Evolutionary conservation across 2,113 vertebrate species (phyloP), one percentile per base, ranked within the genome.

Genomic region (Engraulis encrasicolus): DNA sequence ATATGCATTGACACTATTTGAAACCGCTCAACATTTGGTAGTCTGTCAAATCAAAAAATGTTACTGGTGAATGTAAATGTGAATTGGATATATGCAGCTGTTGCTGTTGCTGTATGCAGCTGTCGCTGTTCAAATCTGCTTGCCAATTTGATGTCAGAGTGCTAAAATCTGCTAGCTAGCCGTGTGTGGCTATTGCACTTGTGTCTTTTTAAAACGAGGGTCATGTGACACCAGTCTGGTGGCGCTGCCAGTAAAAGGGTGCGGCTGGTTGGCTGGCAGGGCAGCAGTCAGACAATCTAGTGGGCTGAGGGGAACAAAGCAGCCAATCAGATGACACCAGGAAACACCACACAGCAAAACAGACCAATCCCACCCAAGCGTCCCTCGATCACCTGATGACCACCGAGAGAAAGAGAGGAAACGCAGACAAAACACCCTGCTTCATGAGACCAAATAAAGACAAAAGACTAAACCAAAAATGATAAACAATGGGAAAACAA

Each of bases 291-390:
- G 86, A 84, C 83, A 79, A 49, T 78, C 20, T 61, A 14, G 58
- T 38, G 19, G n/a, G 71, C 54, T 54, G 87, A 82, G 85, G 87
- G 90, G 88, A 85, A 92, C 91, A 93, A 90, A 93, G 93, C 93
- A 95, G 91, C 92, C 93, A 88, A 85, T 88, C 82, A 90, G 90
- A 91, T 88, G 86, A 84, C 82, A 85, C 48, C 80, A 20, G 90
- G 91, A 87, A 87, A 90, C 91, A 93, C 87, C 90, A n/a, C 40
- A 92, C 88, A 91, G 93, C 90, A 89, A 87, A 54, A 93, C 87
- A 91, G 88, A 81, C 86, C 85, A 80, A 82, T 66, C 50, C 45
- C 23, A 40, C 31, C n/a, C 85, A 92, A 92, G 83, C 89, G 88
- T 85, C 92, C 89, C 9, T 82, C 18, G 78, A 87, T 85, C 34